Evolutionary conservation across 2,113 vertebrate species (phyloP).

Genomic region (Heterotis niloticus): DNA sequence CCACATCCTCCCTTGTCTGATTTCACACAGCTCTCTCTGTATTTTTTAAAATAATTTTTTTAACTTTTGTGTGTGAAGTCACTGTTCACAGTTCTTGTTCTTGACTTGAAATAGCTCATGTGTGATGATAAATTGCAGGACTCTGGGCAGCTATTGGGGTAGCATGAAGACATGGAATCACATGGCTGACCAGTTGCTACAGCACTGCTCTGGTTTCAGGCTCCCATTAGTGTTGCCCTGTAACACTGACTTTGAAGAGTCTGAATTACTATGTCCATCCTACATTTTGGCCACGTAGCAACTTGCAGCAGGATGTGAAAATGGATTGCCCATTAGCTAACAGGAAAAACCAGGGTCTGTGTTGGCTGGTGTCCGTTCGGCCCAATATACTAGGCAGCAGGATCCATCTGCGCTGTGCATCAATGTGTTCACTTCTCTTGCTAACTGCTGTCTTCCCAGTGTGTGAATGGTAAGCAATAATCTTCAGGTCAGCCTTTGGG

Average conservation of each 20-base stretch:
- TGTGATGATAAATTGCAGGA: slow-evolving; percentile 1
- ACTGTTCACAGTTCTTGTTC: neutral
- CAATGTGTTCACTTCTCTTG: neutral
- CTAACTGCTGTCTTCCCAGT: neutral
- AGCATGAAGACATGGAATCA: neutral
- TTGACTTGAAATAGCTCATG: neutral
- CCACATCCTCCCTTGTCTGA: neutral
- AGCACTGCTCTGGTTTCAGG: neutral
- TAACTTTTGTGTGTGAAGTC: neutral
- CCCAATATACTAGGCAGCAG: neutral
- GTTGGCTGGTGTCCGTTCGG: neutral
- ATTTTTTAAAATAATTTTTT: neutral
- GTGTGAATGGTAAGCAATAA: neutral
- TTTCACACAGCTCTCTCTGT: neutral
- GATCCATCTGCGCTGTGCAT: neutral
- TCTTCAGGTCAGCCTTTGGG: neutral
- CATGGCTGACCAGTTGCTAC: no score
- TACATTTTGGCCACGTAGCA: neutral
- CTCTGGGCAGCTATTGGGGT: neutral
- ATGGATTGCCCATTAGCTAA: neutral
- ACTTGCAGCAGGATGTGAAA: slow-evolving; percentile 8
- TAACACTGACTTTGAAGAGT: neutral
- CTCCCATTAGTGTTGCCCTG: neutral
- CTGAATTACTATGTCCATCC: neutral
- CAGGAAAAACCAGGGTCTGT: neutral